These are phyloP conservation scores for Noctuana brunneofusca DNA, from an alignment of 2,888 invertebrate species.

Conservation along the genomic window DNA sequence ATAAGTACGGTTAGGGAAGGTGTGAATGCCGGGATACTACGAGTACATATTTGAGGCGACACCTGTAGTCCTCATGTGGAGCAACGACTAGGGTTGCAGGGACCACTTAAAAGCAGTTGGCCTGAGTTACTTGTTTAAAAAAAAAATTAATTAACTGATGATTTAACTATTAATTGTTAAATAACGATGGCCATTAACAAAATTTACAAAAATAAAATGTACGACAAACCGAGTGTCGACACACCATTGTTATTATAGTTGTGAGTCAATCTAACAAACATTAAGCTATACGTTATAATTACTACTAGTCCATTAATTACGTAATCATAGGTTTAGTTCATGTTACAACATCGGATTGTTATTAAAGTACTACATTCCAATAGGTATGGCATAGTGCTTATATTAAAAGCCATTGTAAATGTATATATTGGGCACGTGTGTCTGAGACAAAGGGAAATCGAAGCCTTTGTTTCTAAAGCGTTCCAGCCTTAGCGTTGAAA, in stretches of 20 bases:
- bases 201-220: no score
- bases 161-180: not conserved
- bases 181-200: not conserved
- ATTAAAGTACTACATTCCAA: not conserved
- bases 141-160: no score
- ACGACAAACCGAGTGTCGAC: constrained; percentile 7
- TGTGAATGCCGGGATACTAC: no score
- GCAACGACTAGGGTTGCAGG: no score
- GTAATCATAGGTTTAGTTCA: constrained; percentile 26
- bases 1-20: no score
- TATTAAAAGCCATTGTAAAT: not conserved
- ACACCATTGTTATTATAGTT: constrained; percentile 4
- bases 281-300: constrained; percentile 17
- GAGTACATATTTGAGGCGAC: no score
- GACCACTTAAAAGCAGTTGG: no score
- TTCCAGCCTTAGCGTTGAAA: not conserved
- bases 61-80: no score
- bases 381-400: not conserved
- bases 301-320: constrained; percentile 21
- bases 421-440: constrained; percentile 49
- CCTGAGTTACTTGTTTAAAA: no score
- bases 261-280: constrained; percentile 5
- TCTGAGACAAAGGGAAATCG: constrained; percentile 54
- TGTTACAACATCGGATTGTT: constrained; percentile 16
- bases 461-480: constrained; percentile 45